These are phyloP conservation scores for Dermatemys mawii DNA, from an alignment of 2,113 vertebrate species.

Conservation along the genomic window DNA sequence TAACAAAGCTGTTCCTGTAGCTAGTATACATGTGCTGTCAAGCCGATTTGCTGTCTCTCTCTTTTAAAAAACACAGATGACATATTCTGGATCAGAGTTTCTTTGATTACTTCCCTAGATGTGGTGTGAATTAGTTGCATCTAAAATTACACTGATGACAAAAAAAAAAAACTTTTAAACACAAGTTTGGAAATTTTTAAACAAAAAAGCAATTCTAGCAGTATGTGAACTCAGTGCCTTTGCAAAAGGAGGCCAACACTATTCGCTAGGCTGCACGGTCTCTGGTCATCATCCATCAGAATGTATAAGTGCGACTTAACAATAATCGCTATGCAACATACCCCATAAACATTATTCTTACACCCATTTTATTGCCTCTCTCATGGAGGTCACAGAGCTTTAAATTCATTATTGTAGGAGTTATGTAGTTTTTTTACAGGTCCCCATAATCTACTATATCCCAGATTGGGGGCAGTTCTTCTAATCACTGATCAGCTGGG, in stretches of 20 bases:
- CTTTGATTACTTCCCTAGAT: not conserved
- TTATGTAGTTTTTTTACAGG: not conserved
- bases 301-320: not conserved
- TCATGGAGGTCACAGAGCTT: not conserved
- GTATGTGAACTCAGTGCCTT: not conserved
- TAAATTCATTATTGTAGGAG: not conserved
- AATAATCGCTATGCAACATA: not conserved
- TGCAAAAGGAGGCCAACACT: not conserved
- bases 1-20: rapidly evolving
- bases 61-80: not conserved
- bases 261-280: not conserved
- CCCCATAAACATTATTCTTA: not conserved
- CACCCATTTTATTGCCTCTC: no score
- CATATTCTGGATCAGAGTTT: not conserved
- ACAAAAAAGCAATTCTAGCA: not conserved
- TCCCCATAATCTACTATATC: not conserved
- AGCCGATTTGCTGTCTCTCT: no score
- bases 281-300: not conserved
- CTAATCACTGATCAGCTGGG: not conserved
- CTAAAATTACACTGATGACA: not conserved
- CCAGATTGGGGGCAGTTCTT: not conserved
- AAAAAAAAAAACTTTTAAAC: not conserved
- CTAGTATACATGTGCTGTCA: not conserved
- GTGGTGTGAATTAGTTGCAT: not conserved
- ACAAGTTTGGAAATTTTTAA: not conserved